phyloP scores from a whole-genome alignment of 2,888 invertebrate genomes.

The Lasioglossum figueresi region DNA sequence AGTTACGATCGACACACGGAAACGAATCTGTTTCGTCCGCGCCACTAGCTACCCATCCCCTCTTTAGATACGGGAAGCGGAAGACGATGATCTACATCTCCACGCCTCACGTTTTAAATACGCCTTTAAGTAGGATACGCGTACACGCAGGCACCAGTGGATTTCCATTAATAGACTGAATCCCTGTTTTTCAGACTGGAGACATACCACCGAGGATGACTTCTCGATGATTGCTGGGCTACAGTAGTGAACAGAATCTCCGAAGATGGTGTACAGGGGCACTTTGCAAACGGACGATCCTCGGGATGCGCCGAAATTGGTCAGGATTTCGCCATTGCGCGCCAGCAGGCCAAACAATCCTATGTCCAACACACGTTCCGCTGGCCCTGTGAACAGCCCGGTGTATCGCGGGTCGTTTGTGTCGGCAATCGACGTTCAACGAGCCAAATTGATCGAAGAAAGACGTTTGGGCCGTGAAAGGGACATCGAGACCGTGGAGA shows the following conservation, averaged over 20 bases:
- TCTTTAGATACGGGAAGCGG: conserved; percentile 20
- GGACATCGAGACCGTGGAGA: conserved; percentile 76
- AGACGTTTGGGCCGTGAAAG: conserved; percentile 73
- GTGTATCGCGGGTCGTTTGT: conserved; percentile 62
- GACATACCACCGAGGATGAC: conserved; percentile 30
- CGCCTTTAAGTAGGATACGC: conserved; percentile 13
- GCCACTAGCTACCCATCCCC: too few species aligned
- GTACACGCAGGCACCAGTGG: neutral
- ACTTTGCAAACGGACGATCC: conserved; percentile 80
- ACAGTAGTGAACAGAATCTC: neutral
- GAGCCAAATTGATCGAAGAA: conserved; percentile 74
- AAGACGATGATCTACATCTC: conserved; percentile 23
- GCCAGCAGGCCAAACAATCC: conserved; percentile 69
- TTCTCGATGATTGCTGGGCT: conserved; percentile 13
- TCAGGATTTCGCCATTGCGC: conserved; percentile 78
- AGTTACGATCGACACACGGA: conserved; percentile 1
- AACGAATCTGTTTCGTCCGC: conserved; percentile 11
- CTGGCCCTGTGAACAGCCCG: conserved; percentile 51
- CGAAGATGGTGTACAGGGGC: conserved; percentile 79
- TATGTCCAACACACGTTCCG: conserved; percentile 33
- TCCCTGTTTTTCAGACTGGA: conserved; percentile 26
- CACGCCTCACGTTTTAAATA: conserved; percentile 26
- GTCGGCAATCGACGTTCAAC: conserved; percentile 70
- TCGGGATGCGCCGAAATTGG: conserved; percentile 76
- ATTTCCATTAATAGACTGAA: conserved; percentile 12